Percentiles rank a stretch among this genome's conserved stretches.
Evolutionary conservation across 2,113 vertebrate genomes (phyloP).

Genomic region (Grammomys surdaster): DNA sequence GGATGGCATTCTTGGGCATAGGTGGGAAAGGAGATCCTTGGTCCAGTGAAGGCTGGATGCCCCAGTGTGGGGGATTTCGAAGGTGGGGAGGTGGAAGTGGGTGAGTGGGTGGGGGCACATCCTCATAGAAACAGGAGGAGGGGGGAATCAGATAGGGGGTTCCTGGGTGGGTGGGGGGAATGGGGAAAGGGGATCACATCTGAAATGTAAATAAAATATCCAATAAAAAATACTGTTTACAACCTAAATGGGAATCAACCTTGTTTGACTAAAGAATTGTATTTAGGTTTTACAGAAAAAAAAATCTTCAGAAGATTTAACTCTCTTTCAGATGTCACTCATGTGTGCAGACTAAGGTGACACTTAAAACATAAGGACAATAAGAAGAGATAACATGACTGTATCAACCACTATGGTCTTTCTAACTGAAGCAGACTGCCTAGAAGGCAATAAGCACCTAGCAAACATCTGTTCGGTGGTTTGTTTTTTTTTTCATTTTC

Average conservation of each 20-base stretch:
- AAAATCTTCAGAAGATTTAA: not conserved
- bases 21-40: too few relatives aligned
- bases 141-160: too few relatives aligned
- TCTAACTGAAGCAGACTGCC: not conserved
- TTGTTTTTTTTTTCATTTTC: not conserved
- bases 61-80: too few relatives aligned
- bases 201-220: too few relatives aligned
- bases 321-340: not conserved
- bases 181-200: too few relatives aligned
- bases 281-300: conserved; percentile 28
- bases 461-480: not conserved
- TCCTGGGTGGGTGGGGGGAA: too few relatives aligned
- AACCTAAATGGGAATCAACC: not conserved
- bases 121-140: too few relatives aligned
- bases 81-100: too few relatives aligned
- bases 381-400: not conserved
- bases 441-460: not conserved
- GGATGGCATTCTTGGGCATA: too few relatives aligned
- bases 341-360: not conserved
- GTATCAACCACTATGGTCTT: not conserved
- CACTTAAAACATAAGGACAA: not conserved
- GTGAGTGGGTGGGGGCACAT: too few relatives aligned
- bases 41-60: too few relatives aligned
- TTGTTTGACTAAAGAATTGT: conserved; percentile 30
- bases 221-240: not conserved